A percentile compares a stretch with the other conserved stretches of the same genome.
phyloP scores from a whole-genome alignment of 2,113 vertebrate species.

The Andinoacara biseriatus region DNA sequence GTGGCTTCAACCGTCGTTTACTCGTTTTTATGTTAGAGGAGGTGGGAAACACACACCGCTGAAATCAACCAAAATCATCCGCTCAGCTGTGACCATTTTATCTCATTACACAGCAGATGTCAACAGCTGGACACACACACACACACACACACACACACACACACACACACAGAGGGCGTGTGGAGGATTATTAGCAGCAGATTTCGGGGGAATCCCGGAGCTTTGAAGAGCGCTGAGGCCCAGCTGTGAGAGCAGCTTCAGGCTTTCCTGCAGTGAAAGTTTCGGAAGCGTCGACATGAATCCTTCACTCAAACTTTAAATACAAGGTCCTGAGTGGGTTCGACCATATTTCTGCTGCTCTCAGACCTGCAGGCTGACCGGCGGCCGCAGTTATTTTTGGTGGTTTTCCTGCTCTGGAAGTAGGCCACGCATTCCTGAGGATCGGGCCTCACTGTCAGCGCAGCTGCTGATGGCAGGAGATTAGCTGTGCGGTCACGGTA shows the following conservation, averaged over 20 bases:
- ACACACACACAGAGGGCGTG: not conserved
- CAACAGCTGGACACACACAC: not conserved
- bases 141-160: no score
- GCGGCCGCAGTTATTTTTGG: slow-evolving; percentile 24
- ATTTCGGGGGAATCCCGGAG: slow-evolving; percentile 6
- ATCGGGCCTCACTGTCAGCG: not conserved
- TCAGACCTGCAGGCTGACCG: not conserved
- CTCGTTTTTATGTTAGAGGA: not conserved
- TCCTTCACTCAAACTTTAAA: not conserved
- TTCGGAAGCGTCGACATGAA: not conserved
- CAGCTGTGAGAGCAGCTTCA: not conserved
- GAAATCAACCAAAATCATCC: not conserved
- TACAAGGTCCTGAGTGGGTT: not conserved
- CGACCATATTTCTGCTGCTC: not conserved
- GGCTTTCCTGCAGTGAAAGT: slow-evolving; percentile 4
- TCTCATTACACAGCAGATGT: slow-evolving; percentile 13
- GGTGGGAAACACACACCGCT: not conserved
- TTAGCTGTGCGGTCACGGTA: not conserved
- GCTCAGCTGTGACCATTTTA: not conserved
- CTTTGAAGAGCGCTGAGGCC: not conserved
- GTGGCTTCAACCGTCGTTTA: not conserved
- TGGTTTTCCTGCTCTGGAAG: slow-evolving; percentile 28
- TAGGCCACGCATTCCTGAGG: slow-evolving; percentile 53
- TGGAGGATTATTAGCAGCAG: slow-evolving; percentile 8
- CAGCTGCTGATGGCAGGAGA: slow-evolving; percentile 36